Evolutionary conservation across 1,140 invertebrate genomes (phyloP), one percentile per base, ranked within the genome.

Genomic region (Sarcophaga bullata): DNA sequence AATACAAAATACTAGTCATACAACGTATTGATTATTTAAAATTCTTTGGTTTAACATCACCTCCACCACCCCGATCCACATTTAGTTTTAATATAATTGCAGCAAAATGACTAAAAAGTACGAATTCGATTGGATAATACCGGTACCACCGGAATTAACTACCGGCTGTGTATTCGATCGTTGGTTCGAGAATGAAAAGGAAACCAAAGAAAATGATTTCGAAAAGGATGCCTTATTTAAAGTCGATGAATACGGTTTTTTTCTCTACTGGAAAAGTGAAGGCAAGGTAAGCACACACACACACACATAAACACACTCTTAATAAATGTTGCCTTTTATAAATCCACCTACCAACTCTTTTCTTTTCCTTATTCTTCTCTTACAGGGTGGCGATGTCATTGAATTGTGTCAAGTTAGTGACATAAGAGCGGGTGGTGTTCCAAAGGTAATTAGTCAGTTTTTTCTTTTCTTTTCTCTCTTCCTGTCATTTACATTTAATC

Each of bases 251-350:
- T 98, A 97, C 92, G 98, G 98, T 73, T 99, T 99, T 92, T 99
- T 99, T 91, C 97, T 99, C 84, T 98, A 98, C 90, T 99, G 98
- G 98, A 98, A 99, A 91, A 98, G 97, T 89, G 98, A 99, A 85
- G 96, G 96, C 83, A 94, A 94, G 93, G 98, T 99, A 91, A 93
- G 93, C 83, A n/a, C 47, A 46, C 13, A 19, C 6, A 68, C 10
- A 68, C 7, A 68, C 10, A 52, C 13, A 52, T 1, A 52, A 3
- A 9, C 13, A 52, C 50, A 9, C 50, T 3, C 9, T 1, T 6
- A 68, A 9, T 3, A 68, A 54, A 5, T 54, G 52, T 37, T 37
- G 25, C 4, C 25, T 2, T 37, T 2, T 37, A n/a, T n/a, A n/a
- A n/a, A n/a, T n/a, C n/a, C n/a, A n/a, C n/a, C n/a, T n/a, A n/a